Evolutionary conservation across 1,140 invertebrate genomes (phyloP), one percentile per base, ranked within the genome.

Genomic region (Adelges cooleyi): DNA sequence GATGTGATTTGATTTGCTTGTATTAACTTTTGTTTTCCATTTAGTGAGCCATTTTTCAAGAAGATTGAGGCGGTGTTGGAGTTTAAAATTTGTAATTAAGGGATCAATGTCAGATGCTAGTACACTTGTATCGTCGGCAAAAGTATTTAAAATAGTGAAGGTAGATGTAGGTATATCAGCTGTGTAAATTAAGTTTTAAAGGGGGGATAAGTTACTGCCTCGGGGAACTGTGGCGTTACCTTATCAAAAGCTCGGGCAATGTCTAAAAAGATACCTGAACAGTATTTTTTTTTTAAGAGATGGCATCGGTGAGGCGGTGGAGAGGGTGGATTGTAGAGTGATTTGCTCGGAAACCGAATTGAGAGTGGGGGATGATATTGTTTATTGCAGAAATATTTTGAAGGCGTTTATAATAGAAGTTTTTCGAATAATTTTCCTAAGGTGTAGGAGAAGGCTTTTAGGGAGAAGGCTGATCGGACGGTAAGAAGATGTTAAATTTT

Each of bases 161-260:
- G n/a, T n/a, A n/a, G n/a, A n/a, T n/a, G n/a, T n/a, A n/a, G n/a
- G n/a, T n/a, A n/a, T n/a, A n/a, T n/a, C n/a, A n/a, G n/a, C n/a
- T n/a, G n/a, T n/a, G n/a, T n/a, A n/a, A 49, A 50, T 22, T 23
- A 18, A 9, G 15, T 50, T 20, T 27, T 20, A 50, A 50, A 50
- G 25, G 18, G 49, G 49, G 22, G 20, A 22, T 3, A 50, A 20
- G 25, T 23, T 20, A 50, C 49, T 50, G 49, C 49, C n/a, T n/a
- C n/a, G n/a, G n/a, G n/a, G n/a, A n/a, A n/a, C n/a, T n/a, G n/a
- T n/a, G n/a, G n/a, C n/a, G 2, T 27, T 50, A 75, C 71, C 62
- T 66, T 68, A 49, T 78, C 76, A 50, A 76, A 77, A 0, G 75
- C 74, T 69, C 76, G 76, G 51, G 71, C 70, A 2, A 77, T 69